These are phyloP conservation scores for Apaloderma vittatum DNA, from an alignment of 2,113 vertebrate species.

Conservation along the genomic window DNA sequence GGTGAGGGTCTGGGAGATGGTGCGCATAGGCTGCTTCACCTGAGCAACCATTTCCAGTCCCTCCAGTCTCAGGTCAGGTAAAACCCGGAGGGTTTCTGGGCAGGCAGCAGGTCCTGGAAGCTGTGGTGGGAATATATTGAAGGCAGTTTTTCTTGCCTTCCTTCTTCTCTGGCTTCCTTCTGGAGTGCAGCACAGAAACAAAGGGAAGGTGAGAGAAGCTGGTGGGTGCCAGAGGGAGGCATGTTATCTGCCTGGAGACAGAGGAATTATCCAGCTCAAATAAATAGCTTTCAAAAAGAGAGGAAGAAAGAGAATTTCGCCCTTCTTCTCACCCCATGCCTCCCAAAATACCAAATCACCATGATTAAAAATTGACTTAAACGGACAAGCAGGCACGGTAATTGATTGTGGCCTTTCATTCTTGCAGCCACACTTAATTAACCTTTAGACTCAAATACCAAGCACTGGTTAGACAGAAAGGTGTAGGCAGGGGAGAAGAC, in stretches of 20 bases:
- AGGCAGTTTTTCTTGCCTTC: background rate
- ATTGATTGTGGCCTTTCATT: constrained; percentile 85
- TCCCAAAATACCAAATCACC: constrained; percentile 76
- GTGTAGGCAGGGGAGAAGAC: constrained; percentile 31
- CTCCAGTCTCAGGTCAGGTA: background rate
- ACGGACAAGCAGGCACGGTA: constrained; percentile 74
- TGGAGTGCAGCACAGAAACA: background rate
- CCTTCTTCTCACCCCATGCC: constrained; percentile 54
- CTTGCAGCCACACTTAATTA: constrained; percentile 86
- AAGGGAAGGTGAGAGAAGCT: background rate
- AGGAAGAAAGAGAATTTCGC: constrained; percentile 48
- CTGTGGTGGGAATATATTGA: accelerated
- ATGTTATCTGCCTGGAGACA: constrained; percentile 4
- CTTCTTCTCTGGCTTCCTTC: background rate
- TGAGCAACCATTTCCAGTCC: background rate
- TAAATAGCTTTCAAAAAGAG: constrained; percentile 33
- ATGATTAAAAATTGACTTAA: constrained; percentile 81
- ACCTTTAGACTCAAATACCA: constrained; percentile 89
- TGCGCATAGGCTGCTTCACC: accelerated
- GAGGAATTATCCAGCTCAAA: background rate
- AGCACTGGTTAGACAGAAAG: constrained; percentile 71
- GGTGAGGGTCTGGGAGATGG: background rate
- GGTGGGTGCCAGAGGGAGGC: background rate
- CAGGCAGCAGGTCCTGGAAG: background rate
- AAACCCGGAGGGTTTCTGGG: accelerated